Percentiles rank a stretch among this genome's conserved stretches.
These are phyloP conservation scores for Zoroaster sp. DNA, from an alignment of 53 echinoderm and acorn worm genomes.

Conservation along the genomic window DNA sequence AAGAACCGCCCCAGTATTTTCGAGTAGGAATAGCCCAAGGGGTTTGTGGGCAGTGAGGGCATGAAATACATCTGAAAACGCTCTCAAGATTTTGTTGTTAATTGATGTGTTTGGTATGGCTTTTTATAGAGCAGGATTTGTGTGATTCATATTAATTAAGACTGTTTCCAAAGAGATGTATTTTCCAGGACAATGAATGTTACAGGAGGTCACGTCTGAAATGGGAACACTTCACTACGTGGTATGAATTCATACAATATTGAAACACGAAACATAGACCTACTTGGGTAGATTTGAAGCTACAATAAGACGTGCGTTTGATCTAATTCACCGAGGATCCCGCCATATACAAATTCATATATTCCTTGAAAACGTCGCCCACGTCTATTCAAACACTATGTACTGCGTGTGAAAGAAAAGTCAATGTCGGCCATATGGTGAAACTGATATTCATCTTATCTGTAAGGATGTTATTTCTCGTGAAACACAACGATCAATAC, in stretches of 20 bases:
- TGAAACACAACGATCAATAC: not conserved
- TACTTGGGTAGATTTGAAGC: not conserved
- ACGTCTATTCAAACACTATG: not conserved
- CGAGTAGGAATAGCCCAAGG: not conserved
- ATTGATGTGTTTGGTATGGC: not conserved
- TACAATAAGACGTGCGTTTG: not conserved
- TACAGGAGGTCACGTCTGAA: not conserved
- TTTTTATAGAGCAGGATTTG: not conserved
- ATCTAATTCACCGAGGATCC: not conserved
- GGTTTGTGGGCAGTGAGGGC: not conserved
- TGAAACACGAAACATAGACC: not conserved
- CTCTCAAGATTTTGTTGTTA: not conserved
- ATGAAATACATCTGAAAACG: not conserved
- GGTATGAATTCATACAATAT: not conserved
- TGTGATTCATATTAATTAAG: not conserved
- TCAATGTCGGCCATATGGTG: not conserved
- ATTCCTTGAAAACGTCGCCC: not conserved
- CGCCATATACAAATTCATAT: too few species aligned
- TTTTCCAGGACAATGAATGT: too few species aligned
- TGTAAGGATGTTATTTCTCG: not conserved
- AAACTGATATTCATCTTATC: not conserved
- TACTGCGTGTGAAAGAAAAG: not conserved
- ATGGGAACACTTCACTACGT: not conserved
- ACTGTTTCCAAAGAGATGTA: not conserved
- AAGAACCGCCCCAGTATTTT: constrained; percentile 16